A percentile compares a stretch with the other conserved stretches of the same genome.
phyloP scores from a whole-genome alignment of 2,888 invertebrate species.

The Reticulitermes lucifugus region DNA sequence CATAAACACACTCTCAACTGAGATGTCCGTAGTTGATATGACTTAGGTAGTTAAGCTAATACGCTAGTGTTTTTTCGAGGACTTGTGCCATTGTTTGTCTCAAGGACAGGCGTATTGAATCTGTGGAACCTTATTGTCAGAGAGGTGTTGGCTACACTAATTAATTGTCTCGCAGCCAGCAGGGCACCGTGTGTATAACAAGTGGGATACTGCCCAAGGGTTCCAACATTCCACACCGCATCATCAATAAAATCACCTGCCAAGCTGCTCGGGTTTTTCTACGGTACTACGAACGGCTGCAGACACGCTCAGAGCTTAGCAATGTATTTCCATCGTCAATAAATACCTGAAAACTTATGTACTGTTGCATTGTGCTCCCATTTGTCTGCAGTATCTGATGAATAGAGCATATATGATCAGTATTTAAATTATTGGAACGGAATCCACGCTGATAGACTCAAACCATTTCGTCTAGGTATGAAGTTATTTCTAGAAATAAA shows the following conservation, averaged over 20 bases:
- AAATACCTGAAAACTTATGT: no score
- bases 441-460: no score
- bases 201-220: constrained; percentile 14
- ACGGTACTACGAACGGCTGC: neutral
- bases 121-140: neutral
- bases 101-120: constrained; percentile 1
- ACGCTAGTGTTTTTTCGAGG: neutral
- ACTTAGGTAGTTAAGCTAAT: no score
- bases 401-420: no score
- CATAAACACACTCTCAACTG: no score
- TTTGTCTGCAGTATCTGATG: no score
- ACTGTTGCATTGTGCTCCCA: no score
- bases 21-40: no score
- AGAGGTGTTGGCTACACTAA: constrained; percentile 2
- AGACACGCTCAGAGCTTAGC: neutral
- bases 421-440: no score
- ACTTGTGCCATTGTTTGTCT: neutral
- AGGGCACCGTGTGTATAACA: constrained; percentile 6
- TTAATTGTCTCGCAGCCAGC: constrained; percentile 15
- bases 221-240: neutral
- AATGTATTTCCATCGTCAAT: no score
- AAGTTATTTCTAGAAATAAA: no score
- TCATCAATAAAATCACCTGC: constrained; percentile 21
- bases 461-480: no score
- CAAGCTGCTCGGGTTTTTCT: neutral